These are phyloP conservation scores for Cnemophilus loriae DNA, from an alignment of 2,113 vertebrate genomes.

Conservation along the genomic window DNA sequence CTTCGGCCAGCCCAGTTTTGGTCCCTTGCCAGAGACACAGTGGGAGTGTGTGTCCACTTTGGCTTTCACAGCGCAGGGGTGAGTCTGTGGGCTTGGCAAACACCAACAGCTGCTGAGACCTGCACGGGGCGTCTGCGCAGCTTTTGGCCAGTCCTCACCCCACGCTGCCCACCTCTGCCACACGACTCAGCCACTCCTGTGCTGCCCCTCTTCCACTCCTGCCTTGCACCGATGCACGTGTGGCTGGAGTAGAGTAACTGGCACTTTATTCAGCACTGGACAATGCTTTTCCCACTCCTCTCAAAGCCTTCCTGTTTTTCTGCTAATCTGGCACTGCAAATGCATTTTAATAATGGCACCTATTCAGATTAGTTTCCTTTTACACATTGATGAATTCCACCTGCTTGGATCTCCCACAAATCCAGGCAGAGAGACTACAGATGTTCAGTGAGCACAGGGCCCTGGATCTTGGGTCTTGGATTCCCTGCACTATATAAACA, in stretches of 20 bases:
- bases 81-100: neutral
- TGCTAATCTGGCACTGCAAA: constrained; percentile 31
- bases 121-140: accelerated
- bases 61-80: neutral
- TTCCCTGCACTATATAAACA: neutral
- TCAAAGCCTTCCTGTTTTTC: constrained; percentile 54
- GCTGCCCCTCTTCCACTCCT: neutral
- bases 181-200: accelerated
- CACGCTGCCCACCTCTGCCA: neutral
- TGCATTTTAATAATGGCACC: constrained; percentile 33
- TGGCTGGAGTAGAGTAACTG: neutral
- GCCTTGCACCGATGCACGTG: neutral
- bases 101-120: neutral
- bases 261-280: neutral
- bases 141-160: accelerated
- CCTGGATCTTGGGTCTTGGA: neutral
- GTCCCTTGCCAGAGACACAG: neutral
- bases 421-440: neutral
- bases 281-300: constrained; percentile 9
- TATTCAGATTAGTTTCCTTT: constrained; percentile 44
- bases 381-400: constrained; percentile 12
- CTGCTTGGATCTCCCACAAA: constrained; percentile 17
- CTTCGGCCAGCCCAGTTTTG: neutral
- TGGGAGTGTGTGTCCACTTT: neutral
- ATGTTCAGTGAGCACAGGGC: neutral